Percentiles rank a stretch among this genome's conserved stretches.
Evolutionary conservation across 1,140 invertebrate genomes (phyloP).

Genomic region (Polyergus mexicanus): DNA sequence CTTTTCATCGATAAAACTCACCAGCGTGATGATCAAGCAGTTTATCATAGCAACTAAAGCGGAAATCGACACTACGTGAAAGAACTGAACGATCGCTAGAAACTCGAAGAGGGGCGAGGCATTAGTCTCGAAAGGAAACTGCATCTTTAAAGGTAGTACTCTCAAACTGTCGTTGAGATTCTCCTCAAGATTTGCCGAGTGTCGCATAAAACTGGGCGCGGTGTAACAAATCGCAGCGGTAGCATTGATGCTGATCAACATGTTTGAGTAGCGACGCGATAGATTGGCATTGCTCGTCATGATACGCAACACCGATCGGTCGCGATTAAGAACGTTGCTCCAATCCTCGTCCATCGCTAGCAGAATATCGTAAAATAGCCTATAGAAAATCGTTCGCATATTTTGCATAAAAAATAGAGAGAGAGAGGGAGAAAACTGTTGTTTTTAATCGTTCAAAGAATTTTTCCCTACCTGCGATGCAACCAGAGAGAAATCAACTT

Average conservation of each 20-base stretch:
- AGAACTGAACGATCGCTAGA: constrained; percentile 25
- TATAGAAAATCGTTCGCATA: constrained; percentile 22
- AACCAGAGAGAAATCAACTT: constrained; percentile 65
- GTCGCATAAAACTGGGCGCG: neutral
- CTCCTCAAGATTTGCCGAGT: neutral
- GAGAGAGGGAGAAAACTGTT: neutral
- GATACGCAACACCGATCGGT: neutral
- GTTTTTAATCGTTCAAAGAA: neutral
- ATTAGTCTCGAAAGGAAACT: constrained; percentile 55
- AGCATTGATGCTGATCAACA: constrained; percentile 43
- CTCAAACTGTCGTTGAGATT: neutral
- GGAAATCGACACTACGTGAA: constrained; percentile 26
- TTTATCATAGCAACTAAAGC: constrained; percentile 21
- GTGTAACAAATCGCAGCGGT: constrained; percentile 36
- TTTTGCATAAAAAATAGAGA: neutral
- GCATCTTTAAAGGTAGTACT: constrained; percentile 63
- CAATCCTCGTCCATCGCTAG: constrained; percentile 52
- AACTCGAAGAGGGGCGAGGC: constrained; percentile 48
- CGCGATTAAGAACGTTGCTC: neutral
- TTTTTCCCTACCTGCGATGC: constrained; percentile 52
- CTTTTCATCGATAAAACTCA: constrained; percentile 20
- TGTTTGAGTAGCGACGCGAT: constrained; percentile 54
- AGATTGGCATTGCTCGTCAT: constrained; percentile 51
- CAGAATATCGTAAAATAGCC: constrained; percentile 58
- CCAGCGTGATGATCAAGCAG: constrained; percentile 56